Base-by-base conservation (phyloP, 2,888 invertebrate genomes). In the Lypha dubia region DNA sequence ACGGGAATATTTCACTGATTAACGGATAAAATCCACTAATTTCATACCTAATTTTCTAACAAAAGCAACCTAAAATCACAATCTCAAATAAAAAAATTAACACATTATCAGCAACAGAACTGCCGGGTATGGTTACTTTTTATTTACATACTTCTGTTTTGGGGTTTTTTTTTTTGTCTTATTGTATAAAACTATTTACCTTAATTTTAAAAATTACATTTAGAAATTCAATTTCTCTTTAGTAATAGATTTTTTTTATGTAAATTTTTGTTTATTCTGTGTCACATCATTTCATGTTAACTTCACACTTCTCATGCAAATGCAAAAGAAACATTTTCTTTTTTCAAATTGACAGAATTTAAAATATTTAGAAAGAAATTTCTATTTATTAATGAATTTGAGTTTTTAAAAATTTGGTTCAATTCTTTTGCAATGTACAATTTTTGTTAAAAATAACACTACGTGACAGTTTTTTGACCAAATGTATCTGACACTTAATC, bases 191-290 rank as follows among this genome's bases (percentile, higher is more conserved):
- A 70, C 70, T 70, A 62, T 53, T 70, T 62, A 70, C 38, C 8
- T 79, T 44, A 41, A 62, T 63, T 62, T 77, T 68, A 38, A 60
- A 51, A 68, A 51, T 68, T 67, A 38, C 67, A 58, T 60, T 49
- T 49, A 15, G 41, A 68, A 77, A 49, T 77, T 68, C 60, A 62
- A 68, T 77, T 77, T 79, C 13, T 79, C 38, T 74, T 46, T 46
- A 32, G 28, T 22, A 56, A 32, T 53, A 56, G 32, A 60, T 63
- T 63, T 79, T 73, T 1, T 74, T 62, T 68, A 68, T 9, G n/a
- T n/a, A n/a, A 80, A 74, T 67, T 74, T 80, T 13, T 44, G n/a
- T 79, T 73, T 56, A 56, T 38, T 58, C 49, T 79, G 13, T 67
- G 56, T 44, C 70, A 53, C n/a, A 71, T 22, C 35, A 79, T 44